Percentiles rank a stretch among this genome's conserved stretches.
phyloP scores from a whole-genome alignment of 2,888 invertebrate genomes.

The Physocephala rufipes region DNA sequence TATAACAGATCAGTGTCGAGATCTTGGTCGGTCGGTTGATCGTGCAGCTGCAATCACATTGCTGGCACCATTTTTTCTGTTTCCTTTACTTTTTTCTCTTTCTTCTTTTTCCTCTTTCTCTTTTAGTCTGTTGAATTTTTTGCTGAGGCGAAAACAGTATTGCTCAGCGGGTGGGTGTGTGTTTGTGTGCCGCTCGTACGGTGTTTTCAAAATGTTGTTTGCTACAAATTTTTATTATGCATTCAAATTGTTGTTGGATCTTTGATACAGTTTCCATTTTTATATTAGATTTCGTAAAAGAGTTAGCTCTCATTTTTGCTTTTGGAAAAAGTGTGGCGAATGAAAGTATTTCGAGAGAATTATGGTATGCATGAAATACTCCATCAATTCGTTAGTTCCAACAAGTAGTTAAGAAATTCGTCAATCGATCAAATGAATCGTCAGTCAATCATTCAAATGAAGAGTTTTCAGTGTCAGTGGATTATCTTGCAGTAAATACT shows the following conservation, averaged over 20 bases:
- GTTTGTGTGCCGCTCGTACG: not conserved
- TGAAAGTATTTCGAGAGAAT: too few species aligned
- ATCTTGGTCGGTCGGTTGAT: slow-evolving; percentile 3
- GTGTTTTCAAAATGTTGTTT: slow-evolving; percentile 28
- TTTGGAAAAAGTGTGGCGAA: not conserved
- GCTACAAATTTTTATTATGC: slow-evolving; percentile 14
- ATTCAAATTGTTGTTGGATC: too few species aligned
- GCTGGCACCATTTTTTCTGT: slow-evolving; percentile 12
- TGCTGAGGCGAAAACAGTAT: not conserved
- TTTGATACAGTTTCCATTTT: too few species aligned
- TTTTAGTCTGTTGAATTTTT: too few species aligned
- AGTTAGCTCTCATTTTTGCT: not conserved
- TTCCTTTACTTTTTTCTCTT: too few species aligned
- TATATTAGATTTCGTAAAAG: not conserved
- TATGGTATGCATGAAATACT: too few species aligned
- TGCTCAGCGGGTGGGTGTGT: not conserved
- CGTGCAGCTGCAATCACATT: slow-evolving; percentile 23
- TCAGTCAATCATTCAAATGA: not conserved
- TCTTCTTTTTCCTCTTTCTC: not conserved
- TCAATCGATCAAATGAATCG: not conserved
- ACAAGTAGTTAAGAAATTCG: not conserved
- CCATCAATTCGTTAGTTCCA: too few species aligned
- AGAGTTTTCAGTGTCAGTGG: too few species aligned
- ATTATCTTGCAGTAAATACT: too few species aligned
- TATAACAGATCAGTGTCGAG: slow-evolving; percentile 3